phyloP scores from a whole-genome alignment of 2,113 vertebrate species.

The Heloderma charlesbogerti region DNA sequence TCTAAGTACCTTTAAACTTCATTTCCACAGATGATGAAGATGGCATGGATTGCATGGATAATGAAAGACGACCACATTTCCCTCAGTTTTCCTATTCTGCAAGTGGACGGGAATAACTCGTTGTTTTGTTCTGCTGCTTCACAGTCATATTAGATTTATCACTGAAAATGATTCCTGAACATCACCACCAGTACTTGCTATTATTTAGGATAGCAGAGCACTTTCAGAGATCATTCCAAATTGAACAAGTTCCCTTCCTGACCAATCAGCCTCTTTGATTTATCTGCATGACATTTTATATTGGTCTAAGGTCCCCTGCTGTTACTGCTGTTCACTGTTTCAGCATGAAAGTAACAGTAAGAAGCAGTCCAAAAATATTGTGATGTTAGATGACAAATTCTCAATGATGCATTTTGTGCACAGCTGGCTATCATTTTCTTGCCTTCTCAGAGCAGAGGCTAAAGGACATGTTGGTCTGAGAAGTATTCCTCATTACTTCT shows the following conservation, averaged over 20 bases:
- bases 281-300: conserved; percentile 83
- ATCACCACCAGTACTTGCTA: conserved; percentile 77
- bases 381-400: conserved; percentile 74
- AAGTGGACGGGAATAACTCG: conserved; percentile 92
- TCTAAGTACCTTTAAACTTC: conserved; percentile 44
- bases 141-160: conserved; percentile 79
- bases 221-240: conserved; percentile 75
- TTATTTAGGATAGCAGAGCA: conserved; percentile 70
- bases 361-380: conserved; percentile 73
- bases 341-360: conserved; percentile 73
- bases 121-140: conserved; percentile 74
- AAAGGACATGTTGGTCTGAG: conserved; percentile 64
- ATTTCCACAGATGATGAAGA: conserved; percentile 90
- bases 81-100: conserved; percentile 99
- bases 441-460: conserved; percentile 71
- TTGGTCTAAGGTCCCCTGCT: conserved; percentile 76
- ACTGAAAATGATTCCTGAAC: conserved; percentile 82
- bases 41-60: conserved; percentile 97
- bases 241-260: conserved; percentile 65
- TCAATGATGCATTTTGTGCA: conserved; percentile 63
- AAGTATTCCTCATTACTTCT: conserved; percentile 71
- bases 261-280: conserved; percentile 59
- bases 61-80: conserved; percentile 95
- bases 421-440: conserved; percentile 67
- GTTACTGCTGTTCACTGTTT: conserved; percentile 78